Percentiles rank a stretch among this genome's conserved stretches.
Conservation (phyloP, 2,113 vertebrate species). For the Platycercus adscitus region DNA sequence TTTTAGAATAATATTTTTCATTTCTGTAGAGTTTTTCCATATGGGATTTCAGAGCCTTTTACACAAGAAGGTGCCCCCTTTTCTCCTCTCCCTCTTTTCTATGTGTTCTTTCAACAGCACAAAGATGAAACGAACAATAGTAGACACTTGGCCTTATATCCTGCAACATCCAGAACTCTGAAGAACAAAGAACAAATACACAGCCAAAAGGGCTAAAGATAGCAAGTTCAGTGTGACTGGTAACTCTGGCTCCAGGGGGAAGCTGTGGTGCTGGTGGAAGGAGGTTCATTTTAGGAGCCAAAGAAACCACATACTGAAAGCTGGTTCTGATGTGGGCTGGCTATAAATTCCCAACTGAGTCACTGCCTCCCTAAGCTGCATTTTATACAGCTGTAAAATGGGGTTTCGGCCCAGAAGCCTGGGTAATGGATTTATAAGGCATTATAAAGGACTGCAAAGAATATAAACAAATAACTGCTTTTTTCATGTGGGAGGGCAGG, state of each 20-base stretch:
- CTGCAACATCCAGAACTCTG: not conserved
- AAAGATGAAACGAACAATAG: constrained; percentile 53
- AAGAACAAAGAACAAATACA: constrained; percentile 24
- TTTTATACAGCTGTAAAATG: constrained; percentile 16
- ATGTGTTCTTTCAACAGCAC: constrained; percentile 33
- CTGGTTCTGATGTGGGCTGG: not conserved
- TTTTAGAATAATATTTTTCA: constrained; percentile 49
- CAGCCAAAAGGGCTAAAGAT: not conserved
- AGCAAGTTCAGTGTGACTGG: not conserved
- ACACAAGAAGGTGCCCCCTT: constrained; percentile 5
- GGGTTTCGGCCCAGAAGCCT: constrained; percentile 18
- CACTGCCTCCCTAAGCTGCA: not conserved
- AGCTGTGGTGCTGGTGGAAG: not conserved
- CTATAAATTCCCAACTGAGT: constrained; percentile 8
- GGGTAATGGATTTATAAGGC: not conserved
- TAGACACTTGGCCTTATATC: not conserved
- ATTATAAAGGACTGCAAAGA: not conserved
- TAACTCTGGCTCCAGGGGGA: not conserved
- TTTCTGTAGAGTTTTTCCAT: constrained; percentile 30
- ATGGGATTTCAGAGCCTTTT: constrained; percentile 36
- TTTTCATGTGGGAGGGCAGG: constrained; percentile 8
- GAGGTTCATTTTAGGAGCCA: not conserved
- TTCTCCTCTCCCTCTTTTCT: constrained; percentile 39
- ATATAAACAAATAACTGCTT: constrained; percentile 13
- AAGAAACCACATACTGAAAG: not conserved